A percentile compares a stretch with the other conserved stretches of the same genome.
Conservation (phyloP, 2,113 vertebrate genomes). For the Tachycineta bicolor region DNA sequence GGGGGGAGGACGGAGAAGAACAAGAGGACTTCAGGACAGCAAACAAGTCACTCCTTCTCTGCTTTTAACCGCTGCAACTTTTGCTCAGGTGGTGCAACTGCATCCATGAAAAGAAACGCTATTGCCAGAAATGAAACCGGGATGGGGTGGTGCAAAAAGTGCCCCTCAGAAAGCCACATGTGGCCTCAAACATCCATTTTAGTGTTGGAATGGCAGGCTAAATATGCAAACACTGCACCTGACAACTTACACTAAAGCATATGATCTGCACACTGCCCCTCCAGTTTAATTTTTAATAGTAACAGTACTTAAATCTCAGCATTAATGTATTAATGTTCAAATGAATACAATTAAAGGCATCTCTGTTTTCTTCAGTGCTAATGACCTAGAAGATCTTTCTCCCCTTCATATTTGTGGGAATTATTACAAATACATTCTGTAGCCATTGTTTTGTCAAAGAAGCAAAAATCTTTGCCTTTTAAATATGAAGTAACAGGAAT, state of each 20-base stretch:
- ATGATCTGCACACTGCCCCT: conserved; percentile 33
- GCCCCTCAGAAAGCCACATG: neutral
- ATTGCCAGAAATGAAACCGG: neutral
- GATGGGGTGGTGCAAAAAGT: neutral
- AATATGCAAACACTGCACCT: conserved; percentile 54
- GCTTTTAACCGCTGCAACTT: conserved; percentile 23
- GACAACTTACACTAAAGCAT: conserved; percentile 46
- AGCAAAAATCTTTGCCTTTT: conserved; percentile 56
- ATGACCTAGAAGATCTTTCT: conserved; percentile 45
- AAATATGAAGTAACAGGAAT: conserved; percentile 56
- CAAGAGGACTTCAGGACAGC: conserved; percentile 48
- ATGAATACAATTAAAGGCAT: conserved; percentile 65
- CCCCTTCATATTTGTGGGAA: neutral
- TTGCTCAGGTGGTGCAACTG: neutral
- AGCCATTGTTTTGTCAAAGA: conserved; percentile 41
- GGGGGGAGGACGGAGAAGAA: conserved; percentile 2
- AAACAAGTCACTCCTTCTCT: conserved; percentile 40
- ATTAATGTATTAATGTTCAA: conserved; percentile 70
- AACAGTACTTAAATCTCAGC: conserved; percentile 63
- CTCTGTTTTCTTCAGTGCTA: conserved; percentile 40
- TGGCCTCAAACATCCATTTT: neutral
- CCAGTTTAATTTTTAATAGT: conserved; percentile 72
- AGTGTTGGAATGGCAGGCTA: neutral
- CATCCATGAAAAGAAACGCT: neutral
- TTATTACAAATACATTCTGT: conserved; percentile 39